These are phyloP conservation scores for Neoitamus cyanurus DNA, from an alignment of 2,888 invertebrate species.

Conservation along the genomic window DNA sequence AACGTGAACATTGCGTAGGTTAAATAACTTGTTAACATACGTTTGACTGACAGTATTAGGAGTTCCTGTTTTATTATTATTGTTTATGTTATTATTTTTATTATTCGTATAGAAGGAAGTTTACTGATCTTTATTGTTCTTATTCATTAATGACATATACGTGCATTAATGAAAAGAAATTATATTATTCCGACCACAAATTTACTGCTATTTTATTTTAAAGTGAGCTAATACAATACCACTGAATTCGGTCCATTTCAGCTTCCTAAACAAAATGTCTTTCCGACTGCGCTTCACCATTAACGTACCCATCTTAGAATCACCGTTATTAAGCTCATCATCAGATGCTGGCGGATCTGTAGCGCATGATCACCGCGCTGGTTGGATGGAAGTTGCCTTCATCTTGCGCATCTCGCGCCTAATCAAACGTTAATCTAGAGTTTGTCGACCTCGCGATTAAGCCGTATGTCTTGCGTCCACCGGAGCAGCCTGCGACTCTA, in stretches of 20 bases:
- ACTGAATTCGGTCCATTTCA: not conserved
- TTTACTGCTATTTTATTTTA: no score
- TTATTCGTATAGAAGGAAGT: no score
- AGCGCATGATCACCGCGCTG: not conserved
- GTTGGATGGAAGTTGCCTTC: not conserved
- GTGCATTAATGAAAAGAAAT: no score
- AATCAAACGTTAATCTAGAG: conserved; percentile 26
- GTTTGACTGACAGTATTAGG: no score
- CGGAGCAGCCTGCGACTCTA: not conserved
- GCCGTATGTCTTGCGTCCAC: conserved; percentile 2
- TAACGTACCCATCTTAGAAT: not conserved
- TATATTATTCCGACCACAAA: no score
- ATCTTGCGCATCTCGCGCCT: not conserved
- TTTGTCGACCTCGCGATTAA: conserved; percentile 8
- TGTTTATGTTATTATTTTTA: no score
- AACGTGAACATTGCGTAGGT: no score
- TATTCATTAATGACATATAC: no score
- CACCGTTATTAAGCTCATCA: not conserved
- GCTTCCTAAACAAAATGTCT: not conserved
- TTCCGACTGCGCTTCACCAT: not conserved
- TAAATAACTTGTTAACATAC: no score
- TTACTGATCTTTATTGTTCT: no score
- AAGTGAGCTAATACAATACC: not conserved
- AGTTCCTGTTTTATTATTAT: no score
- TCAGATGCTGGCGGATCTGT: not conserved